Evolutionary conservation across 2,113 vertebrate species (phyloP).

Genomic region (Oplegnathus fasciatus): DNA sequence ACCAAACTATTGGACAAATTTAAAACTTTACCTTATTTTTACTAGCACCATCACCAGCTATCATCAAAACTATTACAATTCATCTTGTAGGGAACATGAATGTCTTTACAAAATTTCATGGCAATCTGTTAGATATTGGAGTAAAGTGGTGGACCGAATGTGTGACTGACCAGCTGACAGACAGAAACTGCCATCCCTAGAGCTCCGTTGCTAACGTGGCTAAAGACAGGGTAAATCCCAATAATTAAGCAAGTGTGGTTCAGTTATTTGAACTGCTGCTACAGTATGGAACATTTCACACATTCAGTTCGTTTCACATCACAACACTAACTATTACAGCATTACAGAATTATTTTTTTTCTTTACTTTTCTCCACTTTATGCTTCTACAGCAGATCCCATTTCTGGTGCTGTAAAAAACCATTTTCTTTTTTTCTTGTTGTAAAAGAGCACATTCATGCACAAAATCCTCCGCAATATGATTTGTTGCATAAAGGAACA

Average conservation of each 20-base stretch:
- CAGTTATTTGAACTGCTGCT: background rate
- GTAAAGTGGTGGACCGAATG: background rate
- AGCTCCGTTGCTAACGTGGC: background rate
- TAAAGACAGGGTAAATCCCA: background rate
- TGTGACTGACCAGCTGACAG: constrained; percentile 3
- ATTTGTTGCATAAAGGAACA: background rate
- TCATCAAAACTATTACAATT: too few species aligned
- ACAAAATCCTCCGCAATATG: background rate
- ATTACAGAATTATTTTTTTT: background rate
- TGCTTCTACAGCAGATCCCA: too few species aligned
- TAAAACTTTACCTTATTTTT: too few species aligned
- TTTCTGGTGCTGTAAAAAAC: background rate
- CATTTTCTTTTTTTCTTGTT: background rate
- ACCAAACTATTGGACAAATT: background rate
- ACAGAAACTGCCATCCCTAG: background rate
- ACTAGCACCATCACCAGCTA: too few species aligned
- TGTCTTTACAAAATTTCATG: too few species aligned
- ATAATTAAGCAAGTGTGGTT: background rate
- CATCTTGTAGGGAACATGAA: too few species aligned
- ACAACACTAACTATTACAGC: background rate
- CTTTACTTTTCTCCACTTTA: background rate
- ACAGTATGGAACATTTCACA: background rate
- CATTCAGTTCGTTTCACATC: background rate
- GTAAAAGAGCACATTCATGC: constrained; percentile 4
- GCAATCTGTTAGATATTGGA: too few species aligned